A percentile compares a stretch with the other conserved stretches of the same genome.
Evolutionary conservation across 2,888 invertebrate species (phyloP).

Genomic region (Acanthopleura granulata): DNA sequence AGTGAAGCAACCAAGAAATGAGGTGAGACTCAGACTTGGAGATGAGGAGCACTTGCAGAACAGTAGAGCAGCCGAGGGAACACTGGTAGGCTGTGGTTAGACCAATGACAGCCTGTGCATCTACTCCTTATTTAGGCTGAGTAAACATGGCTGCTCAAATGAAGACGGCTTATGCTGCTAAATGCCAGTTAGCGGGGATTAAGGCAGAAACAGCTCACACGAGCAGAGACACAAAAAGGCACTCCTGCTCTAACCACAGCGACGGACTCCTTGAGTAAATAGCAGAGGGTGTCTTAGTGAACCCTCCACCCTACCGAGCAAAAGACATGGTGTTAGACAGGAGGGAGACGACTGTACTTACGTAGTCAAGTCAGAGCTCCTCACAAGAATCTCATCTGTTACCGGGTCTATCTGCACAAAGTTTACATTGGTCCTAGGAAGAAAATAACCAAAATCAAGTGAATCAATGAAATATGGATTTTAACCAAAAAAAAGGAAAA

Average conservation of each 20-base stretch:
- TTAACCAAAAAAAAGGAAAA: too few relatives aligned
- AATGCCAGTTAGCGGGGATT: conserved; percentile 16
- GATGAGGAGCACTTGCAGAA: too few relatives aligned
- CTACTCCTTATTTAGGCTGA: conserved; percentile 5
- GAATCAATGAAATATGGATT: too few relatives aligned
- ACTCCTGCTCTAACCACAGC: too few relatives aligned
- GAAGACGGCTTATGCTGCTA: conserved; percentile 2
- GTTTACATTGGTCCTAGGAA: conserved; percentile 51
- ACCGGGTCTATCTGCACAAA: conserved; percentile 45
- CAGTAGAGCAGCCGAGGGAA: neutral
- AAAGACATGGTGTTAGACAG: neutral
- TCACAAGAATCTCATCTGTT: neutral
- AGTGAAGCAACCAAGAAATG: neutral
- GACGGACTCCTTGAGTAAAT: neutral
- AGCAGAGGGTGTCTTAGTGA: neutral
- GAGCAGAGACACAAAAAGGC: too few relatives aligned
- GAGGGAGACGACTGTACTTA: neutral
- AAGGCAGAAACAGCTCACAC: neutral
- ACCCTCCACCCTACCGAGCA: neutral
- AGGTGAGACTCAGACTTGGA: too few relatives aligned
- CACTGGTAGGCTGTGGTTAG: neutral
- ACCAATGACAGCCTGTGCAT: neutral
- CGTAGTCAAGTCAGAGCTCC: neutral
- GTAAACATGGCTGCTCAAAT: neutral
- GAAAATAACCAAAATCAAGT: neutral